Evolutionary conservation across 2,888 invertebrate species (phyloP).

Genomic region (Conistra vaccinii): DNA sequence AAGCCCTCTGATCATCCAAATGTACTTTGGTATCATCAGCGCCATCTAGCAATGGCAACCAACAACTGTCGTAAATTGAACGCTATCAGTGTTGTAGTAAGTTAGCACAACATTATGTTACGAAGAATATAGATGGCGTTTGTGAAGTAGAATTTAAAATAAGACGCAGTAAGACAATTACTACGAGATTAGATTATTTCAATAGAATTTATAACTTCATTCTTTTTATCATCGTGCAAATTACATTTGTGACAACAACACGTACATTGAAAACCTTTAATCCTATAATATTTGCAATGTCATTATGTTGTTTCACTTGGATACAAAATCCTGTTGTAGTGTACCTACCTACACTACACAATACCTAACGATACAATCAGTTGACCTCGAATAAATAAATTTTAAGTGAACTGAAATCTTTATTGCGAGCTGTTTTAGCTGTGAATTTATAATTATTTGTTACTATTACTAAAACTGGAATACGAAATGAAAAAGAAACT

Average conservation of each 20-base stretch:
- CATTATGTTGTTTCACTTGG: conserved; percentile 1
- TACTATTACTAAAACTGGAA: conserved; percentile 2
- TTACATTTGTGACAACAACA: not conserved
- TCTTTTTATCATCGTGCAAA: not conserved
- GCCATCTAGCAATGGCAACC: not conserved
- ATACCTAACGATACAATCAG: not conserved
- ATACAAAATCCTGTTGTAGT: not conserved
- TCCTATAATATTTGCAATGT: not conserved
- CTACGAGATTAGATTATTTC: conserved; percentile 10
- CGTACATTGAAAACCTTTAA: not conserved
- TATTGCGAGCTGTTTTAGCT: too few species aligned
- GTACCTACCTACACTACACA: not conserved
- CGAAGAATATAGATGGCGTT: conserved; percentile 30
- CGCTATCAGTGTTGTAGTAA: conserved; percentile 35
- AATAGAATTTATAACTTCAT: not conserved
- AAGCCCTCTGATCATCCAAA: not conserved
- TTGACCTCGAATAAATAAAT: conserved; percentile 31
- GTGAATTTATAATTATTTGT: not conserved
- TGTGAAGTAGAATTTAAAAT: not conserved
- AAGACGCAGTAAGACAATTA: not conserved
- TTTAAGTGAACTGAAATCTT: conserved; percentile 6
- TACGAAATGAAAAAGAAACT: conserved; percentile 32
- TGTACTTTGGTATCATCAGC: not conserved
- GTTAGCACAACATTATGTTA: not conserved
- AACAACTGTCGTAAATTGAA: too few species aligned